Percentiles rank a stretch among this genome's conserved stretches.
These are phyloP conservation scores for Polypedilum vanderplanki DNA, from an alignment of 1,140 invertebrate genomes.

Conservation along the genomic window DNA sequence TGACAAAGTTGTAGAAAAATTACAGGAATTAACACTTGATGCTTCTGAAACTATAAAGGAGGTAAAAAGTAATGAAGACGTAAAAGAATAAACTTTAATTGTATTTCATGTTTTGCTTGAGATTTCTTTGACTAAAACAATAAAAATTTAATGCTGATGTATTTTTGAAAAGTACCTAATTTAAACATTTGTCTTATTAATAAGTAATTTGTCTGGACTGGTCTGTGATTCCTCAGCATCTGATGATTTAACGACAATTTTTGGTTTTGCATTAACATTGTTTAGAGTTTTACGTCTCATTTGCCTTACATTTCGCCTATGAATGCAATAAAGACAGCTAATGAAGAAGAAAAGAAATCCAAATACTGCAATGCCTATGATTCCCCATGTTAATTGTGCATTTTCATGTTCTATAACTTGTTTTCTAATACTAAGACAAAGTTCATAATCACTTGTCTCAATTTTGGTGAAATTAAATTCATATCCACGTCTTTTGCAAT, in stretches of 20 bases:
- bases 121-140: background rate
- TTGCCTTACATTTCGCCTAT: slow-evolving; percentile 44
- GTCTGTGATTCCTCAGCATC: background rate
- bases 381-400: slow-evolving; percentile 45
- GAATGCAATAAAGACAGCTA: slow-evolving; percentile 45
- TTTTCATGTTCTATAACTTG: background rate
- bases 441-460: slow-evolving; percentile 33
- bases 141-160: background rate
- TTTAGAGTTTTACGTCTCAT: background rate
- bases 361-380: slow-evolving; percentile 42
- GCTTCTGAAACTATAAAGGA: background rate
- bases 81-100: background rate
- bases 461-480: background rate
- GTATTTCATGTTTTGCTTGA: background rate
- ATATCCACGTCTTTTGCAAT: background rate
- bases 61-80: background rate
- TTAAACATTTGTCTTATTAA: background rate
- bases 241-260: background rate
- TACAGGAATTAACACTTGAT: background rate
- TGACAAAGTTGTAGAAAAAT: background rate
- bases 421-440: slow-evolving; percentile 35
- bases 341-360: slow-evolving; percentile 46
- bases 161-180: background rate
- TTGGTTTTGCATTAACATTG: background rate
- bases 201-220: slow-evolving; percentile 3